A percentile compares a stretch with the other conserved stretches of the same genome.
These are phyloP conservation scores for Melangyna quadrimaculata DNA, from an alignment of 2,888 invertebrate genomes.

Conservation along the genomic window DNA sequence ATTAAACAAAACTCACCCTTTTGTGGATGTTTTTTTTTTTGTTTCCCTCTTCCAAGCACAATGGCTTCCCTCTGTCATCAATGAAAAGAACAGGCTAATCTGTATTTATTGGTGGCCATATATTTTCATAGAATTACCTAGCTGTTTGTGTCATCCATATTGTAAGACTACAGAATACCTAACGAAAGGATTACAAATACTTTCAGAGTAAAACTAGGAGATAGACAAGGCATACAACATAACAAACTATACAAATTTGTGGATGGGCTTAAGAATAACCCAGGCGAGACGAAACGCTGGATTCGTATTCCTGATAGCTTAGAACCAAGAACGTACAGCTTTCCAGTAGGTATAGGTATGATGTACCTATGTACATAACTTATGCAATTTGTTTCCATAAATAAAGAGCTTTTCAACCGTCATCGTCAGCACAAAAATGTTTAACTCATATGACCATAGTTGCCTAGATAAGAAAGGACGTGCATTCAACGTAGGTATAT, in stretches of 20 bases:
- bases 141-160: background rate
- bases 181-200: constrained; percentile 59
- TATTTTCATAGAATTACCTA: constrained; percentile 34
- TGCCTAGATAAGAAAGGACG: constrained; percentile 14
- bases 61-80: background rate
- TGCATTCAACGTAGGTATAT: background rate
- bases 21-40: background rate
- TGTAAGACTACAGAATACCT: constrained; percentile 11
- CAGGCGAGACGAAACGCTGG: background rate
- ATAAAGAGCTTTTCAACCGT: constrained; percentile 55
- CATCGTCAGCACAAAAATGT: constrained; percentile 59
- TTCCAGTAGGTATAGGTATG: background rate
- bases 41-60: background rate
- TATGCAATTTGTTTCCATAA: constrained; percentile 59
- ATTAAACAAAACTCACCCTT: background rate
- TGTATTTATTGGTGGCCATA: constrained; percentile 53
- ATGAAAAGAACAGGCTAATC: constrained; percentile 56
- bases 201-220: background rate
- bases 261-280: constrained; percentile 51
- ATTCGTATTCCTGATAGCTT: constrained; percentile 4
- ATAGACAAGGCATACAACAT: constrained; percentile 6
- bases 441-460: background rate
- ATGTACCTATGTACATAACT: no score
- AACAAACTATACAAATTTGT: constrained; percentile 43
- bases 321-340: constrained; percentile 44